Base-by-base conservation (phyloP, 1,140 invertebrate species). In the Homalodisca vitripennis region DNA sequence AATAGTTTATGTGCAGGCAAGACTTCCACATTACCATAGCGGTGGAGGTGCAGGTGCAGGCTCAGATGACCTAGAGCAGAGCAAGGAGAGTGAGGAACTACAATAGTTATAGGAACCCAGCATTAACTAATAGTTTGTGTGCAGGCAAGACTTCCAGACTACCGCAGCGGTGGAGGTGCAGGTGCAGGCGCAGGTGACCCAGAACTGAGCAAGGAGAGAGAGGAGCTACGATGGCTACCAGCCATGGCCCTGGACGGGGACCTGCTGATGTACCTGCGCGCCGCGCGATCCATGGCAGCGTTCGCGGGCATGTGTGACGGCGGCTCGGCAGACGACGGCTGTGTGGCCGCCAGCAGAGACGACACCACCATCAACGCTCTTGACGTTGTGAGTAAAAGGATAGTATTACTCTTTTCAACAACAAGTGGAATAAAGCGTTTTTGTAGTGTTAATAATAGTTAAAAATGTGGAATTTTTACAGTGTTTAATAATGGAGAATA, bases 221-320 rank as follows among this genome's bases (percentile, higher is more conserved):
- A 98, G 81, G 94, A 97, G 81, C 82, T 95, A 80, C 87, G 92
- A 82, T 98, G 96, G 97, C 84, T 92, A 78, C 95, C 95, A 68
- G 90, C 91, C 73, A 89, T 93, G 83, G 89, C 94, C 68, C 86
- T 92, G 76, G 96, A 98, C 83, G 89, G 92, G 74, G 96, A 98
- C 84, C 88, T 99, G 76, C 87, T 98, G 77, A 98, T 98, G 94
- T 99, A 97, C 83, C 87, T 98, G 75, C 86, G 95, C 77, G 97
- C 96, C 73, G 97, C 96, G 67, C 87, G 97, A 73, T 98, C 92
- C 51, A 94, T 95, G 91, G 92, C 92, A 75, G 95, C 96, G 60
- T 98, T 98, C 84, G 91, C 91, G 73, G 93, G 95, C 75, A 98
- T 98, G 94, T 98, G 96, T 88, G 95, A 98, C 85, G 95, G 96